Evolutionary conservation across 2,888 invertebrate genomes (phyloP).

Genomic region (Drosophila picticornis): DNA sequence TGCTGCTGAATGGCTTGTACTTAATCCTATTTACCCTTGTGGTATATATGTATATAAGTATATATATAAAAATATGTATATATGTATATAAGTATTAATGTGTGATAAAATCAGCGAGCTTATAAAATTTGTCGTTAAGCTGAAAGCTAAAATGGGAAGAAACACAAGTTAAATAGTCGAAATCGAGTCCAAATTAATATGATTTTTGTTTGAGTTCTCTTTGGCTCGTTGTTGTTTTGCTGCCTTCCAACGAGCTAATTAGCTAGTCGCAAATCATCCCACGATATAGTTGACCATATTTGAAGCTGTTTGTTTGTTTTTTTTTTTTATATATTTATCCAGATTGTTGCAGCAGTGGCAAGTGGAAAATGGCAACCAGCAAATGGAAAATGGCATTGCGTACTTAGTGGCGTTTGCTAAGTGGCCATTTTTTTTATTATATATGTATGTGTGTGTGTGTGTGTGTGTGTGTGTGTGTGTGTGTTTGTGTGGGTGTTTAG

Average conservation of each 20-base stretch:
- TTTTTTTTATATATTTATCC: conserved; percentile 30
- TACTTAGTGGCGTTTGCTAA: conserved; percentile 56
- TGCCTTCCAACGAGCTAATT: neutral
- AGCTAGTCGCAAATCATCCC: neutral
- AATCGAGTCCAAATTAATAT: neutral
- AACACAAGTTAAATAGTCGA: neutral
- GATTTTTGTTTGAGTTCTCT: neutral
- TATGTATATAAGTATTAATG: too few species aligned
- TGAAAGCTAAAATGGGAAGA: neutral
- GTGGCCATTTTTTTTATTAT: conserved; percentile 19
- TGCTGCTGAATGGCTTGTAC: neutral
- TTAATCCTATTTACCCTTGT: neutral
- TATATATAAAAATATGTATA: too few species aligned
- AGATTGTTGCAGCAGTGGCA: conserved; percentile 35
- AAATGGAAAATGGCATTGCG: conserved; percentile 54
- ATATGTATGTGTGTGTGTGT: neutral
- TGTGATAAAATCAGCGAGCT: neutral
- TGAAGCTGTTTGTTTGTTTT: neutral
- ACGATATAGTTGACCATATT: neutral
- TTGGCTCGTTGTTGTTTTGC: neutral
- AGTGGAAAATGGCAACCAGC: conserved; percentile 42
- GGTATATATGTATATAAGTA: too few species aligned
- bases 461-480: neutral
- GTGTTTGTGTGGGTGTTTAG: conserved; percentile 8
- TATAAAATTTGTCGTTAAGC: neutral